These are phyloP conservation scores for Schizothorax lantsangensis DNA, from an alignment of 2,797 vertebrate species.

Conservation along the genomic window DNA sequence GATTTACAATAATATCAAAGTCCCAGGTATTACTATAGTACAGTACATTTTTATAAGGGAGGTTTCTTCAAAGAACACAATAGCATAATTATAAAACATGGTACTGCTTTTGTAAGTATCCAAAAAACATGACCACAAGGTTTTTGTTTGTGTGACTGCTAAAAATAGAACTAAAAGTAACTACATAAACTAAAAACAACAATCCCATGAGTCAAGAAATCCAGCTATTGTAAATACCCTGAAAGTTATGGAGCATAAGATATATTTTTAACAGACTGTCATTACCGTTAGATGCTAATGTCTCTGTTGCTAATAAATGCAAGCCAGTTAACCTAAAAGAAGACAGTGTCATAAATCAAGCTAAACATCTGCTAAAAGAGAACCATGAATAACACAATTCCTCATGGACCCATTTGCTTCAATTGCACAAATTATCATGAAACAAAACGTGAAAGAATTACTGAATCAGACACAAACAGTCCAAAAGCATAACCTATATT, in stretches of 20 bases:
- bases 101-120: neutral
- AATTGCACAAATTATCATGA: conserved; percentile 31
- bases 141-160: neutral
- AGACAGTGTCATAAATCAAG: conserved; percentile 13
- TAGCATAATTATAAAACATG: neutral
- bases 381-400: conserved; percentile 9
- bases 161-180: neutral
- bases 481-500: neutral
- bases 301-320: conserved; percentile 28
- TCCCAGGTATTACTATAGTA: neutral
- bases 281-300: neutral
- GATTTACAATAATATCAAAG: neutral
- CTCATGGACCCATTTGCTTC: neutral
- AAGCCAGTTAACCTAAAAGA: conserved; percentile 13
- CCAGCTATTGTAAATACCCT: neutral
- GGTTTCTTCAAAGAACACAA: neutral
- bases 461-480: neutral
- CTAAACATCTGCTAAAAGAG: conserved; percentile 28
- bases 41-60: neutral
- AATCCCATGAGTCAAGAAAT: neutral
- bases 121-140: neutral
- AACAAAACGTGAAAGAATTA: neutral
- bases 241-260: neutral
- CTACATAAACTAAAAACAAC: neutral
- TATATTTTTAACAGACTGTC: neutral